phyloP scores from a whole-genome alignment of 1,140 invertebrate genomes.

The Drosophila ohnishii region DNA sequence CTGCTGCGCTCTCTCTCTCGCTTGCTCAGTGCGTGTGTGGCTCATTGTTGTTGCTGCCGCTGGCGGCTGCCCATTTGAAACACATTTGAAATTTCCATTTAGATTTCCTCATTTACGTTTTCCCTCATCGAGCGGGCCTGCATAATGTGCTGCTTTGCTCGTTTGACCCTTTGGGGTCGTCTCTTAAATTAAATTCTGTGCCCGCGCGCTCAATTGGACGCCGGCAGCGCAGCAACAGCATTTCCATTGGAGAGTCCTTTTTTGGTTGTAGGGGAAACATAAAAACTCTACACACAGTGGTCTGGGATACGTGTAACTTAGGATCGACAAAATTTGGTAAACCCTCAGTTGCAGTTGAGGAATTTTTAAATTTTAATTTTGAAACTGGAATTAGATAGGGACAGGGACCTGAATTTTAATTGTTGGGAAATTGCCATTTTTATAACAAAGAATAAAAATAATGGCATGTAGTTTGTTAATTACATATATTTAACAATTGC shows the following conservation, averaged over 20 bases:
- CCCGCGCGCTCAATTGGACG: slow-evolving; percentile 63
- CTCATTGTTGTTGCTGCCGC: slow-evolving; percentile 44
- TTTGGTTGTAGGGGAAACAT: background rate
- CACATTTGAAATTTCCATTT: slow-evolving; percentile 81
- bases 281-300: slow-evolving; percentile 3
- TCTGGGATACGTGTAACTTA: background rate
- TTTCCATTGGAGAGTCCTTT: slow-evolving; percentile 17
- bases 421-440: too few species aligned
- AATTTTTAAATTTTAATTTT: background rate
- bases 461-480: too few species aligned
- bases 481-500: too few species aligned
- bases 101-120: slow-evolving; percentile 73
- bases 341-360: too few species aligned
- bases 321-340: too few species aligned
- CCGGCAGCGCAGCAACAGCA: slow-evolving; percentile 10
- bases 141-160: slow-evolving; percentile 57
- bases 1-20: slow-evolving; percentile 1
- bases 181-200: slow-evolving; percentile 75
- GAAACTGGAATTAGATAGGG: background rate
- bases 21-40: slow-evolving; percentile 39
- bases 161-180: slow-evolving; percentile 70
- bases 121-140: slow-evolving; percentile 48
- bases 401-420: background rate
- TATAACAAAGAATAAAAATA: too few species aligned
- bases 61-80: slow-evolving; percentile 65